These are phyloP conservation scores for Chitala chitala DNA, from an alignment of 2,113 vertebrate species.

Conservation along the genomic window DNA sequence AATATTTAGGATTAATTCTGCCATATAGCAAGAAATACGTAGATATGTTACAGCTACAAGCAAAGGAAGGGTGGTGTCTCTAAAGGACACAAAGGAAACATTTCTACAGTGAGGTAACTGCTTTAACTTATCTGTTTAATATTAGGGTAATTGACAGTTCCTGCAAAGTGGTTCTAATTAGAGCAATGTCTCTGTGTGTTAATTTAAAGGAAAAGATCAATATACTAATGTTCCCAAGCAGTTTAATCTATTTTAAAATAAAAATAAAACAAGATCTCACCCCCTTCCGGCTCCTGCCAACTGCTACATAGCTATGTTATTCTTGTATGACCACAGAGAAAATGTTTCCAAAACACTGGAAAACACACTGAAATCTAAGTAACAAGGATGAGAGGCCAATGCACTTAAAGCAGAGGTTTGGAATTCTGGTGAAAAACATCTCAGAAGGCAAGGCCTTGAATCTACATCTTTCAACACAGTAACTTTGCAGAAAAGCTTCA, in stretches of 20 bases:
- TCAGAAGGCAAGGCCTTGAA: not conserved
- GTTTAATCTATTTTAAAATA: slow-evolving; percentile 64
- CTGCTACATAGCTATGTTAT: slow-evolving; percentile 16
- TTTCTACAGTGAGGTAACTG: too few relatives aligned
- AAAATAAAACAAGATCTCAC: slow-evolving; percentile 24
- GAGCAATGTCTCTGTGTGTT: slow-evolving; percentile 78
- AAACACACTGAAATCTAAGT: not conserved
- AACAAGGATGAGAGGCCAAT: not conserved
- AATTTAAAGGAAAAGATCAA: slow-evolving; percentile 80
- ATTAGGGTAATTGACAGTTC: slow-evolving; percentile 82
- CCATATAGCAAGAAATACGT: too few relatives aligned
- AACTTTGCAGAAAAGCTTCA: too few relatives aligned
- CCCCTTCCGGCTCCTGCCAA: not conserved
- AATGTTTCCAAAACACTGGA: slow-evolving; percentile 18
- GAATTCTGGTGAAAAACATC: too few relatives aligned
- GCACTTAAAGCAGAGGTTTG: too few relatives aligned
- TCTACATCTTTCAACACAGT: too few relatives aligned
- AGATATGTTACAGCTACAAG: too few relatives aligned
- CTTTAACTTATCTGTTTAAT: slow-evolving; percentile 77
- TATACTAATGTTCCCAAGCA: slow-evolving; percentile 82
- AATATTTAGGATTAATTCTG: too few relatives aligned
- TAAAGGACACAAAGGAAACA: too few relatives aligned
- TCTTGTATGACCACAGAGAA: slow-evolving; percentile 16
- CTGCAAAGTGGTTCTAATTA: slow-evolving; percentile 82
- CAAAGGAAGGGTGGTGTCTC: too few relatives aligned